Percentiles rank a stretch among this genome's conserved stretches.
Conservation (phyloP, 2,888 invertebrate genomes). For the Cerastoderma edule region DNA sequence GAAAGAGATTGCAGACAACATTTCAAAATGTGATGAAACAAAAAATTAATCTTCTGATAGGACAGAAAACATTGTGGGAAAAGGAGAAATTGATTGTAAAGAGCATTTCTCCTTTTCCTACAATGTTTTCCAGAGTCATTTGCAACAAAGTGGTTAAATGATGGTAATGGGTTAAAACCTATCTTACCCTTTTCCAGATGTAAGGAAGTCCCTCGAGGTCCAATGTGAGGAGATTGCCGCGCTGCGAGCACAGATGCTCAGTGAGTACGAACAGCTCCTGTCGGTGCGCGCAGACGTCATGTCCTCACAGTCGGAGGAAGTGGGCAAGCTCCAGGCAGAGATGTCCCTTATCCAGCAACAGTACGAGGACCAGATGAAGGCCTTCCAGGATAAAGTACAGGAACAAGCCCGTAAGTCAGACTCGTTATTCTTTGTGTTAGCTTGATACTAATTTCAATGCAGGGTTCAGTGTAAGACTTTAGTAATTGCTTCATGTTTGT, state of each 20-base stretch:
- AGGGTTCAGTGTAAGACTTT: no score
- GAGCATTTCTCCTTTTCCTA: no score
- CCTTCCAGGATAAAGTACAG: slow-evolving; percentile 61
- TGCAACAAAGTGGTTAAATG: no score
- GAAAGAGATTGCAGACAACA: no score
- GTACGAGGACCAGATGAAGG: slow-evolving; percentile 67
- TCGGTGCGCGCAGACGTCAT: slow-evolving; percentile 67
- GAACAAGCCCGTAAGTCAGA: slow-evolving; percentile 62
- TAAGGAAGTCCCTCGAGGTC: slow-evolving; percentile 66
- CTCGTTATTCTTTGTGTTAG: no score
- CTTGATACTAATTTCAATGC: no score
- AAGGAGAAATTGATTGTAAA: no score
- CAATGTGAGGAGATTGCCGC: slow-evolving; percentile 73
- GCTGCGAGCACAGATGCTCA: slow-evolving; percentile 69
- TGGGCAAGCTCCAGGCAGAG: slow-evolving; percentile 68
- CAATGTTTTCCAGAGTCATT: no score
- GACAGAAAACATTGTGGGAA: no score
- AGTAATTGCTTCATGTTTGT: no score
- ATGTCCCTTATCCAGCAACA: slow-evolving; percentile 69
- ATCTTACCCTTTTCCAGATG: slow-evolving; percentile 58
- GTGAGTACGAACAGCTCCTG: slow-evolving; percentile 73
- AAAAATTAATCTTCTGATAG: no score
- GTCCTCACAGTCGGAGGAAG: slow-evolving; percentile 67
- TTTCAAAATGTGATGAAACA: no score
- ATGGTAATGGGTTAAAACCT: background rate